These are phyloP conservation scores for Typhlichthys subterraneus DNA, from an alignment of 2,797 vertebrate genomes.

Conservation along the genomic window DNA sequence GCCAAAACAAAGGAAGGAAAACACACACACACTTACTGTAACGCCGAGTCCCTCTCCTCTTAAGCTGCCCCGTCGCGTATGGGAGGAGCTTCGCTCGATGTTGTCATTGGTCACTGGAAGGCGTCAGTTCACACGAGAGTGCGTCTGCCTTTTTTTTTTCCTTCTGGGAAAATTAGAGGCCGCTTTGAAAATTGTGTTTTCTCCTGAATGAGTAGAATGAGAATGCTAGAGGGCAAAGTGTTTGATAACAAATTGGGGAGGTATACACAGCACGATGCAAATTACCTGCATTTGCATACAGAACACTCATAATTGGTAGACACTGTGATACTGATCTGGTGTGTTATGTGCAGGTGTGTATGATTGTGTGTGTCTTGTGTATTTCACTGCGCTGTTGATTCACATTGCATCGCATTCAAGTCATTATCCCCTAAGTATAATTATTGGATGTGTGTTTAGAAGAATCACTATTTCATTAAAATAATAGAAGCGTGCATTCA, in stretches of 20 bases:
- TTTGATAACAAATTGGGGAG: conserved; percentile 66
- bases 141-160: not conserved
- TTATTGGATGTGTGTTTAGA: conserved; percentile 32
- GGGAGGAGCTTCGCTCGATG: conserved; percentile 38
- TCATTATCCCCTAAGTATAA: conserved; percentile 54
- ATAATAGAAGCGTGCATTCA: conserved; percentile 1
- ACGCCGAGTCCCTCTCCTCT: conserved; percentile 25
- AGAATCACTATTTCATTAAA: conserved; percentile 29
- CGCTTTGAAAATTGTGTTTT: conserved; percentile 13
- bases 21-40: conserved; percentile 38
- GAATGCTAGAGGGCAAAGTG: conserved; percentile 59
- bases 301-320: conserved; percentile 61
- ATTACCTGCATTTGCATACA: conserved; percentile 79
- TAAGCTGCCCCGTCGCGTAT: conserved; percentile 51
- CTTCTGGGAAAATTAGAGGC: conserved; percentile 16
- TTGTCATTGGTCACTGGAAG: conserved; percentile 48
- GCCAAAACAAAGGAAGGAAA: conserved; percentile 67
- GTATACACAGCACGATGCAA: conserved; percentile 73
- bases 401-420: conserved; percentile 47
- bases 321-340: conserved; percentile 51
- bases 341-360: conserved; percentile 16
- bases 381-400: conserved; percentile 61
- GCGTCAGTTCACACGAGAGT: conserved; percentile 68
- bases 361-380: conserved; percentile 30
- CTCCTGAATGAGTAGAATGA: conserved; percentile 28